Conservation (phyloP, 2,797 vertebrate genomes). For the Acanthurus tractus region DNA sequence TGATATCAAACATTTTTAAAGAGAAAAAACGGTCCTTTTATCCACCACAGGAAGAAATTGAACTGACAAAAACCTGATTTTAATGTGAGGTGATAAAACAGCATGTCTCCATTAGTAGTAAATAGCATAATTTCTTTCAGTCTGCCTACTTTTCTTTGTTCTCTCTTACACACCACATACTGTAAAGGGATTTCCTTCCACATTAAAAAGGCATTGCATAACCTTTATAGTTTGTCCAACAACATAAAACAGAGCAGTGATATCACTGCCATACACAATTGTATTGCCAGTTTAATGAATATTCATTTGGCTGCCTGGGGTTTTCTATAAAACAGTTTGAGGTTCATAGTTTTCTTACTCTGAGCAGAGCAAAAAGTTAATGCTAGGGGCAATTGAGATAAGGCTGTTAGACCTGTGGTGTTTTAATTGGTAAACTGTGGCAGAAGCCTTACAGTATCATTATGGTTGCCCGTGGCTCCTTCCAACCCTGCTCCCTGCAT, state of each 20-base stretch:
- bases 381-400: slow-evolving; percentile 72
- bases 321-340: slow-evolving; percentile 74
- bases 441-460: slow-evolving; percentile 74
- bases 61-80: slow-evolving; percentile 49
- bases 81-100: slow-evolving; percentile 51
- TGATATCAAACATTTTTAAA: slow-evolving; percentile 16
- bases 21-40: slow-evolving; percentile 32
- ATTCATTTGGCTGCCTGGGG: slow-evolving; percentile 69
- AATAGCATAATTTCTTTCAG: slow-evolving; percentile 15
- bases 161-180: slow-evolving; percentile 19
- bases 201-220: slow-evolving; percentile 53
- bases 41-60: slow-evolving; percentile 27
- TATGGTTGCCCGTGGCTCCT: slow-evolving; percentile 70
- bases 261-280: slow-evolving; percentile 60
- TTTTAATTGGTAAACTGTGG: slow-evolving; percentile 83
- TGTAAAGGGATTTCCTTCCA: slow-evolving; percentile 51
- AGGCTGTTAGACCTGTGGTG: slow-evolving; percentile 75
- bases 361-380: slow-evolving; percentile 69
- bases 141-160: slow-evolving; percentile 29
- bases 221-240: slow-evolving; percentile 51
- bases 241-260: slow-evolving; percentile 56
- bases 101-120: slow-evolving; percentile 28
- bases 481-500: slow-evolving; percentile 78
- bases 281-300: slow-evolving; percentile 63
- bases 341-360: slow-evolving; percentile 61